Evolutionary conservation across 2,797 vertebrate genomes (phyloP).

Genomic region (Chelon labrosus): DNA sequence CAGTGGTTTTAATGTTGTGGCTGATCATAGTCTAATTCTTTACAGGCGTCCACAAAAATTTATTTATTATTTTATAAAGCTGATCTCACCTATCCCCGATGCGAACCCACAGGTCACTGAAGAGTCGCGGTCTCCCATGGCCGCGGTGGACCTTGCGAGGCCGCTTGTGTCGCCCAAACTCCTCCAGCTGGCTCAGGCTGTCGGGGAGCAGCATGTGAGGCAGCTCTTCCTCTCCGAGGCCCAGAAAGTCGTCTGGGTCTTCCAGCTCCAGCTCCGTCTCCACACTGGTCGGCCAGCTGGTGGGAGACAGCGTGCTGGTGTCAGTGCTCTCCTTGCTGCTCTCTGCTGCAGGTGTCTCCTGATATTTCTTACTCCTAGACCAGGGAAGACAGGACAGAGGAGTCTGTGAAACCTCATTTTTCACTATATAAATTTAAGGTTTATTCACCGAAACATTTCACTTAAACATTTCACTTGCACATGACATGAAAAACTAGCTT

Average conservation of each 20-base stretch:
- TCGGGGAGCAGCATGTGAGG: constrained; percentile 94
- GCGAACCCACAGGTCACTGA: constrained; percentile 98
- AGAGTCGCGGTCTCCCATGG: constrained; percentile 90
- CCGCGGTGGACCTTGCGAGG: constrained; percentile 90
- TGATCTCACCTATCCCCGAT: constrained; percentile 92
- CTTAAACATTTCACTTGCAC: constrained; percentile 22
- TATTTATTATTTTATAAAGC: not conserved
- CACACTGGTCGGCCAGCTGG: constrained; percentile 73
- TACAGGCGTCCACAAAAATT: too few species aligned
- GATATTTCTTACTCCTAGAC: constrained; percentile 57
- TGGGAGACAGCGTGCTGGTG: constrained; percentile 35
- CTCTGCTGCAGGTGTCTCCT: constrained; percentile 54
- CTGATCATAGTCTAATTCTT: too few species aligned
- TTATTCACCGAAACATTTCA: not conserved
- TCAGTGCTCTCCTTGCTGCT: constrained; percentile 55
- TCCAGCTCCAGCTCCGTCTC: constrained; percentile 75
- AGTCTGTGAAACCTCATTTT: not conserved
- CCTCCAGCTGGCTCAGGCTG: constrained; percentile 97
- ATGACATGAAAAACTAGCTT: constrained; percentile 18
- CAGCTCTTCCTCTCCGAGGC: constrained; percentile 79
- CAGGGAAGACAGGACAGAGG: not conserved
- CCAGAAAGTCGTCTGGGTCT: constrained; percentile 60
- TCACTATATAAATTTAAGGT: not conserved
- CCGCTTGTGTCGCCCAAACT: constrained; percentile 95
- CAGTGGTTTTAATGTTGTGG: too few species aligned